Conservation (phyloP, 2,888 invertebrate species). For the Latrodectus hesperus region DNA sequence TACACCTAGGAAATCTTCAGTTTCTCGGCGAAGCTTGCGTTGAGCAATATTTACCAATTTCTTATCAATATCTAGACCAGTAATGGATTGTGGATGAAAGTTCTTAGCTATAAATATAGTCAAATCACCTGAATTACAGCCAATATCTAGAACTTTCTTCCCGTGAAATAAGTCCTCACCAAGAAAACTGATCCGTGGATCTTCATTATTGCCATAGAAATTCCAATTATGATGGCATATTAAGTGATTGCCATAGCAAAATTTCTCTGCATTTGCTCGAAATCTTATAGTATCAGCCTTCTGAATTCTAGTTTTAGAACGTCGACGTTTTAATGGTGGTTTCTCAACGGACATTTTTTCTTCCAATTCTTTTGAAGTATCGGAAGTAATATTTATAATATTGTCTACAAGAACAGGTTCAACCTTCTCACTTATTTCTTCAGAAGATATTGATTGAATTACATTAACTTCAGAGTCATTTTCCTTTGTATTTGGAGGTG, state of each 20-base stretch:
- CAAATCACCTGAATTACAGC: slow-evolving; percentile 97
- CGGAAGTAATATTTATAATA: slow-evolving; percentile 61
- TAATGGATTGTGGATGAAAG: slow-evolving; percentile 86
- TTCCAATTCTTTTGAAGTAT: slow-evolving; percentile 41
- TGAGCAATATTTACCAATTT: slow-evolving; percentile 86
- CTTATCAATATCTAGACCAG: slow-evolving; percentile 96
- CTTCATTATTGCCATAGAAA: slow-evolving; percentile 77
- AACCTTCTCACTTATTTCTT: slow-evolving; percentile 8
- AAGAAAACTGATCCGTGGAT: slow-evolving; percentile 88
- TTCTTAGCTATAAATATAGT: slow-evolving; percentile 92
- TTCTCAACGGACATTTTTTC: slow-evolving; percentile 50
- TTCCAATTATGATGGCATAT: slow-evolving; percentile 97
- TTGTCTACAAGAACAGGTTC: neutral
- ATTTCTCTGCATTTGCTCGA: slow-evolving; percentile 85
- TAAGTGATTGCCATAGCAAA: slow-evolving; percentile 97
- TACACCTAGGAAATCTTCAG: slow-evolving; percentile 47
- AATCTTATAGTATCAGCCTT: slow-evolving; percentile 75
- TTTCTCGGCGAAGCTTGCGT: slow-evolving; percentile 79
- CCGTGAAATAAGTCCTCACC: slow-evolving; percentile 88
- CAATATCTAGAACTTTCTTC: slow-evolving; percentile 95
- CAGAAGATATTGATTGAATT: slow-evolving; percentile 13
- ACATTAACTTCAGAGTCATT: neutral
- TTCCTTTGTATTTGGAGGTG: no score
- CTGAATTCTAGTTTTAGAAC: slow-evolving; percentile 24
- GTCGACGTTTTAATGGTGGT: slow-evolving; percentile 45